Conservation (phyloP, 92 coral and sea anemone species). For the Parazoanthus swiftii region DNA sequence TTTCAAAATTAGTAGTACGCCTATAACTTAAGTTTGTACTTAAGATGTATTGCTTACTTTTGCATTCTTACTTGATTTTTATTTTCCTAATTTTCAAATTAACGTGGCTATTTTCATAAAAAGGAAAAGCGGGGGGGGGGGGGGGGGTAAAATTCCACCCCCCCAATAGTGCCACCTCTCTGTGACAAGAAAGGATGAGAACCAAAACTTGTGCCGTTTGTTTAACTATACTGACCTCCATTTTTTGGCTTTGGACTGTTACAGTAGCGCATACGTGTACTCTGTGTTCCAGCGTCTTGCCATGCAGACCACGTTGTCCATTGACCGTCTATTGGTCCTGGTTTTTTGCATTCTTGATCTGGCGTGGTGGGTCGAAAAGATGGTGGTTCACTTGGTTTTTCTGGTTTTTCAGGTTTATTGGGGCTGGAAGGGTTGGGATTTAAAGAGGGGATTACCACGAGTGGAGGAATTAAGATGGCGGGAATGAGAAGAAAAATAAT, state of each 20-base stretch:
- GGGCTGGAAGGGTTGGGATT: constrained; percentile 23
- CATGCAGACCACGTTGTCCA: constrained; percentile 48
- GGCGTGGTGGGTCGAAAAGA: constrained; percentile 32
- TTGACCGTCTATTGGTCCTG: constrained; percentile 43
- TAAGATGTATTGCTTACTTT: too few relatives aligned
- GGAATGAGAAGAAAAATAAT: constrained; percentile 34
- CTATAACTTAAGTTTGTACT: too few relatives aligned
- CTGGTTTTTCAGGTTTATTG: not conserved
- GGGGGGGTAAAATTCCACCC: too few relatives aligned
- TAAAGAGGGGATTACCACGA: constrained; percentile 16
- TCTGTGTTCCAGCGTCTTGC: constrained; percentile 49
- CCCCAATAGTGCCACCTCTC: too few relatives aligned
- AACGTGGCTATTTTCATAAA: too few relatives aligned
- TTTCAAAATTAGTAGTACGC: too few relatives aligned
- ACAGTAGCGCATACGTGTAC: constrained; percentile 44
- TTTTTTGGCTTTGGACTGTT: constrained; percentile 48
- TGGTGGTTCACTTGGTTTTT: constrained; percentile 23
- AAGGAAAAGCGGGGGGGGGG: too few relatives aligned
- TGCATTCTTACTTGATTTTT: too few relatives aligned
- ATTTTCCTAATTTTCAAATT: too few relatives aligned
- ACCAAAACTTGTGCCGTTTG: too few relatives aligned
- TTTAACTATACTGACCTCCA: constrained; percentile 36
- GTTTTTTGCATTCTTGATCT: constrained; percentile 39
- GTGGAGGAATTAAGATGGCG: constrained; percentile 37
- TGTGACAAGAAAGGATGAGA: too few relatives aligned